Base-by-base conservation (phyloP, 1,140 invertebrate genomes). In the Trichoplusia ni region DNA sequence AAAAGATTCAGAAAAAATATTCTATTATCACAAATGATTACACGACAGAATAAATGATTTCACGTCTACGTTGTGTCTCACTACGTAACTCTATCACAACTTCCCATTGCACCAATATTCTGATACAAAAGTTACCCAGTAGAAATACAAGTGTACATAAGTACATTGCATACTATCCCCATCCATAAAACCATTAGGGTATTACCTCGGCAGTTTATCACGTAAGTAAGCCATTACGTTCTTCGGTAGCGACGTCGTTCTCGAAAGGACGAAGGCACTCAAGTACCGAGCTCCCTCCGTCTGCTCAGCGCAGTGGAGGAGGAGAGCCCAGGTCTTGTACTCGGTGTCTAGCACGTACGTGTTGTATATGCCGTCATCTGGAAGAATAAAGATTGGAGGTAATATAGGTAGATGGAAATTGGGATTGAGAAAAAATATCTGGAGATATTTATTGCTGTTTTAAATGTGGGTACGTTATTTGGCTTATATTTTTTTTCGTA, bases 281-380 rank as follows among this genome's bases (percentile, higher is more conserved):
- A 97, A 86, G 79, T 97, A 97, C 38, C 96, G 92, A 0, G 95
- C 93, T 56, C 93, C 94, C 73, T 95, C 95, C 19, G 92, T 93
- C 86, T 97, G 96, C 77, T 97, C 96, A 2, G 96, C 96, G 70
- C 96, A 97, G 77, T 97, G 96, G 76, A 97, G 93, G 7, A 97
- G 87, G 25, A 97, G 87, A 0, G 95, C 93, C 96, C 96, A 97
- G 1, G 93, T 94, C 47, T 92, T 93, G 79, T 96, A 96, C 81
- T 97, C 96, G 0, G 95, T 95, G 78, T 97, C 96, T 68, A 97
- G 76, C 0, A 97, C 94, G 74, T 96, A 97, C 0, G 96, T 97
- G 71, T 97, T 97, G 85, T 97, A 97, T 58, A 97, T 92, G n/a
- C 95, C 96, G 90, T 97, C 95, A 86, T 96, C 96, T 97, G 86